Evolutionary conservation across 1,140 invertebrate genomes (phyloP).

Genomic region (Amyelois transitella): DNA sequence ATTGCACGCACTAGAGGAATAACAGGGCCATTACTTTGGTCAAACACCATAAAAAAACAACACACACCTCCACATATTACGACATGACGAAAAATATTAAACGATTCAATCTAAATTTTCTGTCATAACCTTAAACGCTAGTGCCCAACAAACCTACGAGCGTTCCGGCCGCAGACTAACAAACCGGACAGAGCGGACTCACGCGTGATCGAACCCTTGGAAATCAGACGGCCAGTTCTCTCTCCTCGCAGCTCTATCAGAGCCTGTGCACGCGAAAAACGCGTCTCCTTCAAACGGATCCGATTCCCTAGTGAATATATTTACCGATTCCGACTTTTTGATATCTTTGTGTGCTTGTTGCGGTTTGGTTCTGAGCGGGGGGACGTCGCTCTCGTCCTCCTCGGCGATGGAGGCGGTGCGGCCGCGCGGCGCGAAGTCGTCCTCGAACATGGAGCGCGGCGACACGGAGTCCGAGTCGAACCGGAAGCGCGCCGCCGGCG

Average conservation of each 20-base stretch:
- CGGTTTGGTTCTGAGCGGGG: constrained; percentile 37
- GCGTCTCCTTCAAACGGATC: constrained; percentile 92
- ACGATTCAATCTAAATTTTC: not conserved
- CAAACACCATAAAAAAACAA: too few species aligned
- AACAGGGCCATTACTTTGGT: too few species aligned
- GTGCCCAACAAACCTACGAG: not conserved
- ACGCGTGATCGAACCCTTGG: constrained; percentile 60
- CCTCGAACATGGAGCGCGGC: constrained; percentile 80
- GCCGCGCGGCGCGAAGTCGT: constrained; percentile 77
- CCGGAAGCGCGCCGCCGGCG: constrained; percentile 71
- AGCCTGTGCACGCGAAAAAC: constrained; percentile 81
- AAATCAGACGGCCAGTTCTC: constrained; percentile 69
- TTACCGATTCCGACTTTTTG: constrained; percentile 90
- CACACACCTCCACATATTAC: too few species aligned
- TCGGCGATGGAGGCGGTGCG: constrained; percentile 61
- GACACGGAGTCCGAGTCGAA: constrained; percentile 64
- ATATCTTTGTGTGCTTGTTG: constrained; percentile 67
- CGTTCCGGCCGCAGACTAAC: constrained; percentile 1
- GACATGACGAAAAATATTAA: not conserved
- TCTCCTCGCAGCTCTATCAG: constrained; percentile 55
- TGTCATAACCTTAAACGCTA: not conserved
- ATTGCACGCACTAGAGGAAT: too few species aligned
- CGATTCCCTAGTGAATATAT: constrained; percentile 84
- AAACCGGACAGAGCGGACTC: constrained; percentile 20
- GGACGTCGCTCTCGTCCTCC: constrained; percentile 57